phyloP scores from a whole-genome alignment of 2,797 vertebrate species.

The Amazona ochrocephala region DNA sequence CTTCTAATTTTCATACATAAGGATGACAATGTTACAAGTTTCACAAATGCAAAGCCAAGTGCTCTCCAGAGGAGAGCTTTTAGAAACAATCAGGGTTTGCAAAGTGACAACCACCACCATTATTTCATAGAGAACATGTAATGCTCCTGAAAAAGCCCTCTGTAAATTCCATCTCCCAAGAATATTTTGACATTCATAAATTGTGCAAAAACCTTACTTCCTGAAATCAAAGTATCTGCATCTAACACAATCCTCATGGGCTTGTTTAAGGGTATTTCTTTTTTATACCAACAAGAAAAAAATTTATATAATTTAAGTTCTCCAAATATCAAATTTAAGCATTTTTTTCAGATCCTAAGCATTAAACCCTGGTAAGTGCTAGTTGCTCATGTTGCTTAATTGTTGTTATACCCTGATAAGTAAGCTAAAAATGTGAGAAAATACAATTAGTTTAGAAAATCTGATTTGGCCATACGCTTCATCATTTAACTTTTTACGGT shows the following conservation, averaged over 20 bases:
- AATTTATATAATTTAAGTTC: background rate
- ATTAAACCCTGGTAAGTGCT: constrained; percentile 8
- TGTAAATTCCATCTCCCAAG: background rate
- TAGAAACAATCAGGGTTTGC: background rate
- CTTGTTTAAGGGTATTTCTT: background rate
- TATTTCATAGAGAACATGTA: background rate
- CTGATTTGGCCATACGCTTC: constrained; percentile 72
- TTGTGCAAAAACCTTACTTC: background rate
- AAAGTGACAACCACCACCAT: background rate
- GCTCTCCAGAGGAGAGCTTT: background rate
- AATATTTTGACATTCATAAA: background rate
- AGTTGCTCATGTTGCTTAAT: constrained; percentile 40
- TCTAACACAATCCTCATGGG: background rate
- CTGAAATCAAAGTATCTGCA: constrained; percentile 5
- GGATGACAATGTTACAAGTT: constrained; percentile 5
- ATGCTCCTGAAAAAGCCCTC: background rate
- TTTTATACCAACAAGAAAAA: background rate
- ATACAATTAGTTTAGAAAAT: constrained; percentile 77
- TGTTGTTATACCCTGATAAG: constrained; percentile 73
- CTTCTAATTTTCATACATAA: constrained; percentile 34
- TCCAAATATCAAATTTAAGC: background rate
- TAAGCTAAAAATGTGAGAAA: constrained; percentile 74
- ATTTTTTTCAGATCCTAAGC: background rate
- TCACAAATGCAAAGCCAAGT: background rate
- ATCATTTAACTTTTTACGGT: constrained; percentile 70